Conservation (phyloP, 2,888 invertebrate species). For the Gastracanthus pulcherrimus region DNA sequence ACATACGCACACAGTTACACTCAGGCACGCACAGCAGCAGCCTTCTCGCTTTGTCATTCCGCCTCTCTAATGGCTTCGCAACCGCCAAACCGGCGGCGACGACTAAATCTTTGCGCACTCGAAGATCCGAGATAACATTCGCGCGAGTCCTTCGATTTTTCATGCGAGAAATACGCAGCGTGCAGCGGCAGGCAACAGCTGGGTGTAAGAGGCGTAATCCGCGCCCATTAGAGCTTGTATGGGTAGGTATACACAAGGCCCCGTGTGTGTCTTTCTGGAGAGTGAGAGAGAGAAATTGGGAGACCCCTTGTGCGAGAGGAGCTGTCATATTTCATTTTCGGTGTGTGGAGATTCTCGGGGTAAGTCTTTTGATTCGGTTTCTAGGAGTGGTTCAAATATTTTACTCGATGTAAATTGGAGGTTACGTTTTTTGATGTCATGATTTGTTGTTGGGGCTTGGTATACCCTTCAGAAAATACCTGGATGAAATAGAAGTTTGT, state of each 20-base stretch:
- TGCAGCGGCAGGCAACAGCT: conserved; percentile 1
- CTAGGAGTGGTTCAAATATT: not conserved
- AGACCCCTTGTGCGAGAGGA: not conserved
- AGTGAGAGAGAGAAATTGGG: not conserved
- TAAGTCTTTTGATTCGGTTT: not conserved
- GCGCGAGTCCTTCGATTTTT: conserved; percentile 64
- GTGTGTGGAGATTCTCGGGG: not conserved
- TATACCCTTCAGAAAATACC: no score
- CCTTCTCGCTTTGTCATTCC: not conserved
- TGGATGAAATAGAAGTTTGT: no score
- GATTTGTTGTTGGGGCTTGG: no score
- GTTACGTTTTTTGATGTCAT: no score
- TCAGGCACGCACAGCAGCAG: not conserved
- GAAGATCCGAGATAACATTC: conserved; percentile 71
- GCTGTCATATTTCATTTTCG: not conserved
- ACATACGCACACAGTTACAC: not conserved
- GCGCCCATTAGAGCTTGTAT: not conserved
- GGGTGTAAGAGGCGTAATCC: conserved; percentile 30
- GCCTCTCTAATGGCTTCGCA: conserved; percentile 35
- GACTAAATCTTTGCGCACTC: conserved; percentile 62
- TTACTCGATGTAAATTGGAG: not conserved
- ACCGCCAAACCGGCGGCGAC: conserved; percentile 57
- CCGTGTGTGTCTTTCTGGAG: not conserved
- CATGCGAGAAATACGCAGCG: conserved; percentile 41
- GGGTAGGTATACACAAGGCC: not conserved